Conservation (phyloP, 2,888 invertebrate genomes). For the Pharmacophagus antenor region DNA sequence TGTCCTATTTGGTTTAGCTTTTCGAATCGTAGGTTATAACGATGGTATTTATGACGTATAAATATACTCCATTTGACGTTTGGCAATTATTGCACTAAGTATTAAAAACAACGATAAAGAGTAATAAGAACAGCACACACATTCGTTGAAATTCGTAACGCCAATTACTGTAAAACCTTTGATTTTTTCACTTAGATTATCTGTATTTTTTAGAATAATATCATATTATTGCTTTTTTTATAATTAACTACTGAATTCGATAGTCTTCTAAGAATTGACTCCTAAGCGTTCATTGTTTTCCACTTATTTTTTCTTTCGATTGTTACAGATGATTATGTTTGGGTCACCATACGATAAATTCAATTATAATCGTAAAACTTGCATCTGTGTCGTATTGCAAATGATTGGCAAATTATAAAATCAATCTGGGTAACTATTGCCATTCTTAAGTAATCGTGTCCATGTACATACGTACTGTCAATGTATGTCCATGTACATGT, state of each 20-base stretch:
- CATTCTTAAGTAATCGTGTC: not conserved
- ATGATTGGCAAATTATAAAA: slow-evolving; percentile 37
- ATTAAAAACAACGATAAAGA: slow-evolving; percentile 40
- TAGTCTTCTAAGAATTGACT: not conserved
- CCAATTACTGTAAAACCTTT: slow-evolving; percentile 9
- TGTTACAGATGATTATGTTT: slow-evolving; percentile 28
- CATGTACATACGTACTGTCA: not conserved
- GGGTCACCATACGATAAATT: slow-evolving; percentile 31
- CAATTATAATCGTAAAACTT: slow-evolving; percentile 16
- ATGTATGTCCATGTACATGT: not conserved
- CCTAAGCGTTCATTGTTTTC: not conserved
- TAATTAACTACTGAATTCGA: slow-evolving; percentile 5
- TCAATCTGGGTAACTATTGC: slow-evolving; percentile 34
- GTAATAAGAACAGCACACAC: slow-evolving; percentile 32
- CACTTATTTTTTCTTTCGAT: slow-evolving; percentile 7
- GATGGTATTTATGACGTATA: slow-evolving; percentile 12
- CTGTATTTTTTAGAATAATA: slow-evolving; percentile 2
- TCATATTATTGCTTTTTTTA: not conserved
- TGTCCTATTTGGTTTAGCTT: slow-evolving; percentile 5
- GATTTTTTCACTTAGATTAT: slow-evolving; percentile 8
- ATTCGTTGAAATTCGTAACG: slow-evolving; percentile 30
- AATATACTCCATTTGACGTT: slow-evolving; percentile 29
- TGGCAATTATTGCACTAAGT: slow-evolving; percentile 35
- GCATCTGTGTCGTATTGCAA: slow-evolving; percentile 21
- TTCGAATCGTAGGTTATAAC: slow-evolving; percentile 7